A percentile compares a stretch with the other conserved stretches of the same genome.
Evolutionary conservation across 2,113 vertebrate genomes (phyloP).

Genomic region (Macquaria ambigua): DNA sequence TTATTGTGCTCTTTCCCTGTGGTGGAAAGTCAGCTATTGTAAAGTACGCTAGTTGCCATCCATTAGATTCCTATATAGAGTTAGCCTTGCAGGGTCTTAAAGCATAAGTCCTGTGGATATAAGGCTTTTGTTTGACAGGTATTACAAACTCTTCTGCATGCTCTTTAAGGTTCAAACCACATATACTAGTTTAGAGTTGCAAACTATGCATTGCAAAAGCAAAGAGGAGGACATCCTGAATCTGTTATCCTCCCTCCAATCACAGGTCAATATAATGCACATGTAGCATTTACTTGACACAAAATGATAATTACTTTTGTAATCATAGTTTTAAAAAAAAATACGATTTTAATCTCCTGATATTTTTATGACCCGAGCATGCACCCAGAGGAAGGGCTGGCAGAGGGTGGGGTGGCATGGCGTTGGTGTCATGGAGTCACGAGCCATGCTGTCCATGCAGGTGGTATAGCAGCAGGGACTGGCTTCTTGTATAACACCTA

Average conservation of each 20-base stretch:
- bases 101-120: constrained; percentile 65
- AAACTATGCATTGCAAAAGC: constrained; percentile 85
- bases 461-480: constrained; percentile 60
- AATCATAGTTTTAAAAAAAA: constrained; percentile 68
- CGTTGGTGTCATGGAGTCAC: constrained; percentile 22
- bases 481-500: constrained; percentile 53
- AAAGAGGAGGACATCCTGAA: constrained; percentile 62
- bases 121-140: constrained; percentile 71
- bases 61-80: constrained; percentile 73
- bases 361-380: constrained; percentile 80
- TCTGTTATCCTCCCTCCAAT: constrained; percentile 62
- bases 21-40: constrained; percentile 74
- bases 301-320: constrained; percentile 73
- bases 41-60: constrained; percentile 77
- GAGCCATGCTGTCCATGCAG: constrained; percentile 46
- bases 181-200: constrained; percentile 76
- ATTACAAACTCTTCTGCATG: constrained; percentile 82
- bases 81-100: constrained; percentile 69
- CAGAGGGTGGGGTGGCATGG: constrained; percentile 37
- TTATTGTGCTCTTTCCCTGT: constrained; percentile 70
- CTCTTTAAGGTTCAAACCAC: constrained; percentile 79
- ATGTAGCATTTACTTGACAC: constrained; percentile 78
- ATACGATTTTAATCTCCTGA: constrained; percentile 60
- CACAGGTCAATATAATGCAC: constrained; percentile 77
- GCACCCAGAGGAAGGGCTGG: constrained; percentile 60